phyloP scores from a whole-genome alignment of 2,888 invertebrate species.

The Rugalucina vietnamica region DNA sequence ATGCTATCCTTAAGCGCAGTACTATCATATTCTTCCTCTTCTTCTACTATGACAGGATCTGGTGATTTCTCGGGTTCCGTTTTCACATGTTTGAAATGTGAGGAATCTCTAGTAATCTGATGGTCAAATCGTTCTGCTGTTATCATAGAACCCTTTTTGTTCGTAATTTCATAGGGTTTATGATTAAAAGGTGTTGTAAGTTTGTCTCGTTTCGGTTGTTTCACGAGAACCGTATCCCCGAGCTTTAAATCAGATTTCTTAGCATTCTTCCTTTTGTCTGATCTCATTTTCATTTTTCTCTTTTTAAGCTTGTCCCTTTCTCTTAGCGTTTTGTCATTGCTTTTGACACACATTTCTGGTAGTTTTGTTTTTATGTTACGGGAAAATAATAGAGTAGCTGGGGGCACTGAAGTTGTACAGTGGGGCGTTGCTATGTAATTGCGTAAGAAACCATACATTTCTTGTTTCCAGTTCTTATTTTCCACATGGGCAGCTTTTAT shows the following conservation, averaged over 20 bases:
- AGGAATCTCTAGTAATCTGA: too few relatives aligned
- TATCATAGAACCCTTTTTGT: too few relatives aligned
- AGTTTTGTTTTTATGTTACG: neutral
- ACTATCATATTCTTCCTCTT: too few relatives aligned
- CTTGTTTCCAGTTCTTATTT: neutral
- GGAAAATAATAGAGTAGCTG: neutral
- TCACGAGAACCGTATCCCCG: neutral
- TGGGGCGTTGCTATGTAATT: neutral
- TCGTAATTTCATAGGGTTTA: too few relatives aligned
- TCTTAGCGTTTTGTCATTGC: neutral
- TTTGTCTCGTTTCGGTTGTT: too few relatives aligned
- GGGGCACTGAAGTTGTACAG: neutral
- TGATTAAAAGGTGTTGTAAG: too few relatives aligned
- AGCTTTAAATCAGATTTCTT: neutral
- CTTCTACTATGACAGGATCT: too few relatives aligned
- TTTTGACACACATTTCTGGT: neutral
- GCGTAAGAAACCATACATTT: constrained; percentile 4
- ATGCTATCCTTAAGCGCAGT: too few relatives aligned
- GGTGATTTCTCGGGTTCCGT: too few relatives aligned
- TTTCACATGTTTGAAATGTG: too few relatives aligned
- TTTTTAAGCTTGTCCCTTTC: neutral
- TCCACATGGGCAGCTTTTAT: neutral
- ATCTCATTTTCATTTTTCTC: neutral
- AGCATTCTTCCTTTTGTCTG: neutral
- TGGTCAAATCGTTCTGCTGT: too few relatives aligned